Evolutionary conservation across 2,113 vertebrate species (phyloP).

Genomic region (Geococcyx californianus): DNA sequence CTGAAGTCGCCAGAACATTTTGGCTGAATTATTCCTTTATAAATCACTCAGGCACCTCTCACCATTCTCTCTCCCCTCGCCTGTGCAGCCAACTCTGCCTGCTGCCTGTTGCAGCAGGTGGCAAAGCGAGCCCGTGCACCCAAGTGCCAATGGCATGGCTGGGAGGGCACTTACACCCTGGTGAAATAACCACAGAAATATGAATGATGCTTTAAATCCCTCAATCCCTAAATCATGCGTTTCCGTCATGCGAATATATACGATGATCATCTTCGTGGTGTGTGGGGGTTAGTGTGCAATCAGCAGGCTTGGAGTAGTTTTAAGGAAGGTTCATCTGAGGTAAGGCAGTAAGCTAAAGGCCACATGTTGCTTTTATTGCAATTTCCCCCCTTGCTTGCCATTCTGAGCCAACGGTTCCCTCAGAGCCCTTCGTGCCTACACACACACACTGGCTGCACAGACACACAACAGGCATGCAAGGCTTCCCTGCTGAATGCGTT

Average conservation of each 20-base stretch:
- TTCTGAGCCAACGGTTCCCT: conserved; percentile 8
- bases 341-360: conserved; percentile 58
- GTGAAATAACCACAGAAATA: neutral
- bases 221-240: neutral
- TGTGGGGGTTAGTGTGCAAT: neutral
- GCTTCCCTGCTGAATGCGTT: neutral
- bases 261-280: neutral
- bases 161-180: neutral
- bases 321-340: conserved; percentile 41
- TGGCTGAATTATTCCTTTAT: neutral
- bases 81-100: neutral
- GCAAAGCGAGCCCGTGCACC: neutral
- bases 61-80: neutral
- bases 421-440: conserved; percentile 50
- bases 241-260: neutral
- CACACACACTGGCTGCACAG: neutral
- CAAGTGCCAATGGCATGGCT: accelerated
- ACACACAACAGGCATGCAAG: conserved; percentile 29
- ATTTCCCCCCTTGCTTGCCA: conserved; percentile 9
- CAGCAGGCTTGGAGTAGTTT: conserved; percentile 1
- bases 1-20: neutral
- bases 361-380: conserved; percentile 62
- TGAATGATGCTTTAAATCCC: neutral
- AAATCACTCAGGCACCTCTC: neutral
- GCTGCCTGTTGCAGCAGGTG: neutral